Percentiles rank a stretch among this genome's conserved stretches.
These are phyloP conservation scores for Synanthedon andrenaeformis DNA, from an alignment of 2,888 invertebrate genomes.

Conservation along the genomic window DNA sequence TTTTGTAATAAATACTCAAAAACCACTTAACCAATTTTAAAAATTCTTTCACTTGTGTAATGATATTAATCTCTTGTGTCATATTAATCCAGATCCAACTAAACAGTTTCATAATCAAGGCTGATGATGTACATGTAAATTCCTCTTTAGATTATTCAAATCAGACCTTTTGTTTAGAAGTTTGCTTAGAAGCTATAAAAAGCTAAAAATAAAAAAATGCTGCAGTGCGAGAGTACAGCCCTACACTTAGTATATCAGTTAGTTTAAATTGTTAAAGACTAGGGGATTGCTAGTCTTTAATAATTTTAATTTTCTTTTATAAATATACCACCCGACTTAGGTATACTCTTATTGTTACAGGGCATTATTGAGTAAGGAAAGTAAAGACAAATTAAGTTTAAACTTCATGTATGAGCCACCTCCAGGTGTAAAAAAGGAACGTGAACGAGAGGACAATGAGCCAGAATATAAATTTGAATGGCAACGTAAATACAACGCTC, in stretches of 20 bases:
- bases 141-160: no score
- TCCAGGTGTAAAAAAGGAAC: conserved; percentile 93
- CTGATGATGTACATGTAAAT: no score
- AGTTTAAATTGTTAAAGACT: no score
- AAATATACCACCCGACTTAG: neutral
- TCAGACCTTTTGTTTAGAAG: no score
- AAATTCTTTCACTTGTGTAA: neutral
- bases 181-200: no score
- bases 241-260: no score
- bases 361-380: conserved; percentile 96
- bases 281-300: no score
- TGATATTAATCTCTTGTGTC: no score
- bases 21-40: neutral
- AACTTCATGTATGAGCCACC: conserved; percentile 99
- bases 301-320: neutral
- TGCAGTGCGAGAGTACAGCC: no score
- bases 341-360: conserved; percentile 51
- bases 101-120: no score
- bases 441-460: conserved; percentile 92
- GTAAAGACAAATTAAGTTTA: conserved; percentile 97
- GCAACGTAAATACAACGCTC: conserved; percentile 99
- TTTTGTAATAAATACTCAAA: neutral
- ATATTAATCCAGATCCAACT: no score
- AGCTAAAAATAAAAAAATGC: no score
- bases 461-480: conserved; percentile 99